Evolutionary conservation across 2,888 invertebrate genomes (phyloP).

Genomic region (Calliphora vomitoria): DNA sequence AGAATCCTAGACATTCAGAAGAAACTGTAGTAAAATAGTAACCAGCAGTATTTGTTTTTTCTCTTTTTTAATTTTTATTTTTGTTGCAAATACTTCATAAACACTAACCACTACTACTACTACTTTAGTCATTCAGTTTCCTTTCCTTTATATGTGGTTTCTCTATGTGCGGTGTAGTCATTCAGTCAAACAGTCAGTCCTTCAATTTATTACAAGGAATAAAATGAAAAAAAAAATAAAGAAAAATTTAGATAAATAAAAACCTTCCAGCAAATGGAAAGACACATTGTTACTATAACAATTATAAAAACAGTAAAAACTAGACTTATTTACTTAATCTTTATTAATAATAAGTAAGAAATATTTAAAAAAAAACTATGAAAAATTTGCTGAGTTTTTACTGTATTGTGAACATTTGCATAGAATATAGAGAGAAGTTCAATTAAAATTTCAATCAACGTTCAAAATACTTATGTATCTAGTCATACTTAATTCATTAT

Average conservation of each 20-base stretch:
- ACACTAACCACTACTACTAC: slow-evolving; percentile 37
- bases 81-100: slow-evolving; percentile 15
- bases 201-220: slow-evolving; percentile 9
- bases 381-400: neutral
- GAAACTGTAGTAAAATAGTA: neutral
- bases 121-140: slow-evolving; percentile 61
- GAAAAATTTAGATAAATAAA: neutral
- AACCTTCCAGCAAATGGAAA: neutral
- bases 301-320: neutral
- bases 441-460: slow-evolving; percentile 81
- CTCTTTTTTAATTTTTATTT: neutral
- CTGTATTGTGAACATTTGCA: slow-evolving; percentile 14
- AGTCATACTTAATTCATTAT: neutral
- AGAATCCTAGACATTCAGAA: neutral
- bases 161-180: neutral
- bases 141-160: slow-evolving; percentile 24
- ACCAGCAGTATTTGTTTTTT: neutral
- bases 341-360: too few relatives aligned
- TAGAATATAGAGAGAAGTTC: slow-evolving; percentile 76
- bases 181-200: neutral
- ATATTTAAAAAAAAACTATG: neutral
- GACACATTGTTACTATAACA: neutral
- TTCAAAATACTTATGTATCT: neutral
- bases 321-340: neutral
- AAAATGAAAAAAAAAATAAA: neutral